Percentiles rank a stretch among this genome's conserved stretches.
phyloP scores from a whole-genome alignment of 2,888 invertebrate species.

The Caenorhabditis imperialis region DNA sequence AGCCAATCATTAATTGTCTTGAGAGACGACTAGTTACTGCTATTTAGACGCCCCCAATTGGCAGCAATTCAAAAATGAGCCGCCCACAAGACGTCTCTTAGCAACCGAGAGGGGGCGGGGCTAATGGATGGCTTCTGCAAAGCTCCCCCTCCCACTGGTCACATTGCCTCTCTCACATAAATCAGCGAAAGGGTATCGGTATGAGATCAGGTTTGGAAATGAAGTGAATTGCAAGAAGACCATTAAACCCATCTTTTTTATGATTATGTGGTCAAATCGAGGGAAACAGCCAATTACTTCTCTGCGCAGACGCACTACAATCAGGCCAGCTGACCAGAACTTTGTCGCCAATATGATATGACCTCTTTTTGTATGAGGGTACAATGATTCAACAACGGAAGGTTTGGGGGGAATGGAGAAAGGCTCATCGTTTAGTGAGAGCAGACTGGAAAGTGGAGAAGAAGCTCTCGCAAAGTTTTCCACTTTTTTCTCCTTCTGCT shows the following conservation, averaged over 20 bases:
- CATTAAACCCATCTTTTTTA: slow-evolving; percentile 47
- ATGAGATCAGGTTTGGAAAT: slow-evolving; percentile 45
- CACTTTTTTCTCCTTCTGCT: slow-evolving; percentile 24
- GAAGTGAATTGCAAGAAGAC: slow-evolving; percentile 20
- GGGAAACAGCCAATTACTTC: no score
- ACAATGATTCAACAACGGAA: neutral
- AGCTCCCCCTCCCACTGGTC: neutral
- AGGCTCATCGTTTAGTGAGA: no score
- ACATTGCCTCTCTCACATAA: slow-evolving; percentile 14
- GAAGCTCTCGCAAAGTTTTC: slow-evolving; percentile 3
- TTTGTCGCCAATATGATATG: slow-evolving; percentile 42
- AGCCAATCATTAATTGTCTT: no score
- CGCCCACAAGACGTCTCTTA: no score
- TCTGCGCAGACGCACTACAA: neutral
- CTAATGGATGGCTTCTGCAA: no score
- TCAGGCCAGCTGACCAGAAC: slow-evolving; percentile 44
- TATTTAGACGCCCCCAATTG: slow-evolving; percentile 38
- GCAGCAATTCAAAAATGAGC: no score
- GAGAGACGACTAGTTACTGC: slow-evolving; percentile 24
- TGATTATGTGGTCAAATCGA: slow-evolving; percentile 36
- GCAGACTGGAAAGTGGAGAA: neutral
- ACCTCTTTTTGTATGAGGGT: no score
- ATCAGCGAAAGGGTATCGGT: slow-evolving; percentile 8
- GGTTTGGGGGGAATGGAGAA: neutral
- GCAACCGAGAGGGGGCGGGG: no score